These are phyloP conservation scores for Gymnobelideus leadbeateri DNA, from an alignment of 2,113 vertebrate species.

Conservation along the genomic window DNA sequence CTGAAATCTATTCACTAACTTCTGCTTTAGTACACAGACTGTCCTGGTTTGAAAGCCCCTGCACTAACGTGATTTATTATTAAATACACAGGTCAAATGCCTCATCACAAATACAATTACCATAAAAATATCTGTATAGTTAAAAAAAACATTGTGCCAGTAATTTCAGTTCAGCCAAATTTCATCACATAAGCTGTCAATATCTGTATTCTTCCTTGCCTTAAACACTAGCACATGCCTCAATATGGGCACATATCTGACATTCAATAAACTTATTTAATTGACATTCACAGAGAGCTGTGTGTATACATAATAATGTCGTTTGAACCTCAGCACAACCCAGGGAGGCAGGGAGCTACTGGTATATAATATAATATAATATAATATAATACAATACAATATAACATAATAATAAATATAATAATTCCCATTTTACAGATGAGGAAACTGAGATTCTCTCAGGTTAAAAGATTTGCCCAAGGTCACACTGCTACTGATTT, in stretches of 20 bases:
- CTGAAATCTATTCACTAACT: neutral
- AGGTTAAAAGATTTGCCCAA: neutral
- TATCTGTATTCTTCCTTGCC: neutral
- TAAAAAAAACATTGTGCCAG: neutral
- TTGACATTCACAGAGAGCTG: neutral
- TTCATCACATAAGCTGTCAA: neutral
- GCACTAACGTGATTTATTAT: neutral
- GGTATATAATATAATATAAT: too few species aligned
- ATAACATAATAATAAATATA: too few species aligned
- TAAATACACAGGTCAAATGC: neutral
- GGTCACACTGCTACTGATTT: neutral
- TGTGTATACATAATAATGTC: neutral
- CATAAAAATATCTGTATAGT: neutral
- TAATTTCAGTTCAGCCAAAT: neutral
- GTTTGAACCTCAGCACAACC: neutral
- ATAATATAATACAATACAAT: too few species aligned
- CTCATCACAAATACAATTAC: neutral
- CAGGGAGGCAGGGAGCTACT: neutral
- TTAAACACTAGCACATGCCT: neutral
- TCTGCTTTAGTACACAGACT: neutral
- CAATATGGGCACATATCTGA: neutral
- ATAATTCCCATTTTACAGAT: neutral
- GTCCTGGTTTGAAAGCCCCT: neutral
- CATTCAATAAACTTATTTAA: neutral
- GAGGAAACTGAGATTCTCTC: neutral